Base-by-base conservation (phyloP, 2,797 vertebrate species). In the Crenichthys baileyi region DNA sequence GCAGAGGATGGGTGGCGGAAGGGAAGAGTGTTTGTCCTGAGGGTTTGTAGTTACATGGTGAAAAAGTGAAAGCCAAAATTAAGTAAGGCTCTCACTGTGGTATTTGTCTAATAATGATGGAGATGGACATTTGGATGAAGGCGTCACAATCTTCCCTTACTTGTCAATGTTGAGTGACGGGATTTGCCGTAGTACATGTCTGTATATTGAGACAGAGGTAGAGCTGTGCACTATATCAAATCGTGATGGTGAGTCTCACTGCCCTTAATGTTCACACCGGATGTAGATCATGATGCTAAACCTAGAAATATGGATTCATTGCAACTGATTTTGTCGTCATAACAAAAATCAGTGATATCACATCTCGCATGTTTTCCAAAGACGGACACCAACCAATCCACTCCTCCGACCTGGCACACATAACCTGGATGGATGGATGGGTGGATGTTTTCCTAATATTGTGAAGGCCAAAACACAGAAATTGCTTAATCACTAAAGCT, bases 1-100 rank as follows among this genome's bases (percentile, higher is more conserved):
- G 58, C 70, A 79, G 81, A 83, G 85, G 79, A 82, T 86, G 83
- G 85, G 89, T 84, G 89, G 85, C 87, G 84, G 82, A 89, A 81
- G 85, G 82, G 87, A 86, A 85, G 84, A 67, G 82, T 77, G 58
- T 85, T 75, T 82, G 61, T 60, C 36, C 51, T 41, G 55, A 41
- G 53, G n/a, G 72, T 22, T 36, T 60, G 55, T 9, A 24, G 56
- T 44, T 61, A 53, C 46, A 29, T 22, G 55, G 72, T 29, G 50
- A 51, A 75, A 58, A 51, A 68, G 50, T 72, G 72, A 81, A 77
- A 79, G 65, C 83, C 50, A 16, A 56, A 83, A 86, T 50, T 68
- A 73, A 82, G 70, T 71, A 16, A 73, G 80, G 65, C 78, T 73
- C 71, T 76, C 67, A 36, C 74, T 58, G 53, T 56, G 63, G 41